phyloP scores from a whole-genome alignment of 92 coral and sea anemone species.

The Phenganax marumi region DNA sequence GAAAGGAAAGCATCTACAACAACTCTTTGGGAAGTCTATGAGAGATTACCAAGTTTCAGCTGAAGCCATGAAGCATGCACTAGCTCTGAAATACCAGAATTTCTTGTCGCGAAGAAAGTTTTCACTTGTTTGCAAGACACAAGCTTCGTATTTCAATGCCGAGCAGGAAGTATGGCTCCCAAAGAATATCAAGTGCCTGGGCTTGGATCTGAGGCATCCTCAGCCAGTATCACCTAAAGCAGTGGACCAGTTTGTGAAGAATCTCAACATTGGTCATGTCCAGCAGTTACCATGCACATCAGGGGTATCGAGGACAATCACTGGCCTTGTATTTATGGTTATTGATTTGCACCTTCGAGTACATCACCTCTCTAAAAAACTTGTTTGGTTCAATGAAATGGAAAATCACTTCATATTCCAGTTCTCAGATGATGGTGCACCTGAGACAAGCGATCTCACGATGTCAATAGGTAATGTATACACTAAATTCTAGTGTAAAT shows the following conservation, averaged over 20 bases:
- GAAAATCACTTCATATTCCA: slow-evolving; percentile 58
- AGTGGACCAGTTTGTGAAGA: slow-evolving; percentile 17
- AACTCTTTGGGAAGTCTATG: not conserved
- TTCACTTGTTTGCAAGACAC: slow-evolving; percentile 3
- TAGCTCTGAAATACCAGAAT: slow-evolving; percentile 1
- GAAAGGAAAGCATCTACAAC: slow-evolving; percentile 40
- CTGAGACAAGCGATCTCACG: slow-evolving; percentile 34
- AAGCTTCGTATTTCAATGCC: not conserved
- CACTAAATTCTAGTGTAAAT: too few relatives aligned
- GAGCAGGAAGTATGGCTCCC: slow-evolving; percentile 23
- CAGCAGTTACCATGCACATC: not conserved
- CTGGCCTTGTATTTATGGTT: slow-evolving; percentile 54
- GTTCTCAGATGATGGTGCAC: slow-evolving; percentile 61
- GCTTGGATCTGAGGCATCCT: not conserved
- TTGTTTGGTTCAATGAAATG: slow-evolving; percentile 58
- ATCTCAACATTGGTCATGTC: slow-evolving; percentile 9
- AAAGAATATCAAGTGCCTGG: slow-evolving; percentile 6
- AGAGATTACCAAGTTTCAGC: not conserved
- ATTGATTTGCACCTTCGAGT: slow-evolving; percentile 44
- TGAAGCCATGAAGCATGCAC: not conserved
- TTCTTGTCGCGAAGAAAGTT: slow-evolving; percentile 27
- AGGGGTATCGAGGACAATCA: slow-evolving; percentile 47
- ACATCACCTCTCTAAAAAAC: slow-evolving; percentile 45
- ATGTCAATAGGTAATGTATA: too few relatives aligned
- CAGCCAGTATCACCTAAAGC: not conserved